Evolutionary conservation across 1,140 invertebrate species (phyloP).

Genomic region (Chelonus insularis): DNA sequence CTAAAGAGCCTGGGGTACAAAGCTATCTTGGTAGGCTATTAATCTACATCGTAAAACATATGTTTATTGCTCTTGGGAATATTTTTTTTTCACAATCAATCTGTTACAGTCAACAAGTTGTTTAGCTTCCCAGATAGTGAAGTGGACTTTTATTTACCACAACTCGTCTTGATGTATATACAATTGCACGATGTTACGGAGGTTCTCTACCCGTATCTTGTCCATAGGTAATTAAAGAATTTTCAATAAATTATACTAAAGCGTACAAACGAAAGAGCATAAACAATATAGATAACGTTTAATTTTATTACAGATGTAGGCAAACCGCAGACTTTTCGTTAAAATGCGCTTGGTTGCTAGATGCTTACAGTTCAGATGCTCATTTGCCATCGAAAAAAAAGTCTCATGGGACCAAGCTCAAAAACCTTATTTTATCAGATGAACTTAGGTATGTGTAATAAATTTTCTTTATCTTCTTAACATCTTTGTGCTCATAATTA

Average conservation of each 20-base stretch:
- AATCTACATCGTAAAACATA: no score
- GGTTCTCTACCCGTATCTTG: constrained; percentile 90
- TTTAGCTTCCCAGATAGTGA: constrained; percentile 91
- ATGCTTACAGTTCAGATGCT: constrained; percentile 87
- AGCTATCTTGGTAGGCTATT: constrained; percentile 93
- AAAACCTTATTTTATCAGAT: constrained; percentile 85
- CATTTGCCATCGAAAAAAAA: constrained; percentile 76
- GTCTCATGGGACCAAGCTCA: constrained; percentile 83
- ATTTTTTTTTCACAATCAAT: no score
- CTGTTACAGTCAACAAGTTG: constrained; percentile 81
- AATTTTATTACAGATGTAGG: constrained; percentile 80
- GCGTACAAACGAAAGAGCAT: no score
- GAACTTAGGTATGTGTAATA: constrained; percentile 69
- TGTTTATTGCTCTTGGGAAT: no score
- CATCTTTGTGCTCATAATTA: no score
- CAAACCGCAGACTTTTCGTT: constrained; percentile 93
- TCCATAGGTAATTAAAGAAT: constrained; percentile 70
- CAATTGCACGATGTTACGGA: constrained; percentile 96
- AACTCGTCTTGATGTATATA: constrained; percentile 97
- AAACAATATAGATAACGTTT: no score
- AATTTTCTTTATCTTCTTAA: constrained; percentile 18
- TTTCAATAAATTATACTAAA: not conserved
- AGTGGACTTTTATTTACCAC: constrained; percentile 97
- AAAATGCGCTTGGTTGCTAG: constrained; percentile 92
- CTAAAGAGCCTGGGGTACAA: constrained; percentile 97